These are phyloP conservation scores for Lasioglossum zephyrum DNA, from an alignment of 2,888 invertebrate genomes.

Conservation along the genomic window DNA sequence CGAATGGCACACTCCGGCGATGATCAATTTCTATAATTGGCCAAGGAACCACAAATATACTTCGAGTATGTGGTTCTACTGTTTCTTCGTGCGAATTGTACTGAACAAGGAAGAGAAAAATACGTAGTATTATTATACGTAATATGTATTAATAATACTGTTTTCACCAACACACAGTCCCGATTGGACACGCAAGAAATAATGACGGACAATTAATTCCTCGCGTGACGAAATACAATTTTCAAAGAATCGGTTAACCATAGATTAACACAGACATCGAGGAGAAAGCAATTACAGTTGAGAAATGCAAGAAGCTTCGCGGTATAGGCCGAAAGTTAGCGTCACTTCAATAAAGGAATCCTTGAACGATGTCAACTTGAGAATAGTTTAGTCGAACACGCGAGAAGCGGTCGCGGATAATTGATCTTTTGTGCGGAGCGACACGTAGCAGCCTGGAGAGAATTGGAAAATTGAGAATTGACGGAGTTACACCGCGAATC, in stretches of 20 bases:
- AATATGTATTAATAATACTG: background rate
- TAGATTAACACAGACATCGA: background rate
- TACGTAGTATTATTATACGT: too few species aligned
- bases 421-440: conserved; percentile 1
- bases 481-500: background rate
- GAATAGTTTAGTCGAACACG: background rate
- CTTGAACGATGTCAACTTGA: conserved; percentile 7
- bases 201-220: background rate
- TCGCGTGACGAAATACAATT: background rate
- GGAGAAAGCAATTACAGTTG: background rate
- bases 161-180: background rate
- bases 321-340: background rate
- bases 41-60: too few species aligned
- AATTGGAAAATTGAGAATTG: conserved; percentile 11
- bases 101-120: background rate
- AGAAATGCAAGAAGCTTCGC: background rate
- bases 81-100: background rate
- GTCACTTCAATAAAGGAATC: background rate
- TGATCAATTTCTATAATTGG: background rate
- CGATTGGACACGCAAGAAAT: background rate
- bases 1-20: too few species aligned
- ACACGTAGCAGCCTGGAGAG: background rate
- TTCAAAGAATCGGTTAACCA: background rate
- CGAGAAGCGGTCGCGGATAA: conserved; percentile 5
- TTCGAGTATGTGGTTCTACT: too few species aligned